Conservation (phyloP, 2,888 invertebrate genomes). For the Hydropsyche betteni region DNA sequence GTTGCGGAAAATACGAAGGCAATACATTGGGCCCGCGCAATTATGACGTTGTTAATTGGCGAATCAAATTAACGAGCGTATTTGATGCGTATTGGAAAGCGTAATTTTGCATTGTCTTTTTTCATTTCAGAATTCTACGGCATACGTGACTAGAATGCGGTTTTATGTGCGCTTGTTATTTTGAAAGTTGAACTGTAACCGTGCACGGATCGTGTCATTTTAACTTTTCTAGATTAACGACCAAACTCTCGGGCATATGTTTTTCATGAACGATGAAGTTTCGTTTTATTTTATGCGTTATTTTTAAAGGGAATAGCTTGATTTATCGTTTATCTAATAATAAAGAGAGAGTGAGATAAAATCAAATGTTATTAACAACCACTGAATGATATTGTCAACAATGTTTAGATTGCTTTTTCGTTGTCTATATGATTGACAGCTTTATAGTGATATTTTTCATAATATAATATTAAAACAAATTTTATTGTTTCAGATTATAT, state of each 20-base stretch:
- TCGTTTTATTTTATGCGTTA: not conserved
- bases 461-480: not conserved
- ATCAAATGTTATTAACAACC: not conserved
- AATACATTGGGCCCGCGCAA: too few relatives aligned
- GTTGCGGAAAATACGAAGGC: too few relatives aligned
- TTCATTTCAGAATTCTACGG: too few relatives aligned
- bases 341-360: not conserved
- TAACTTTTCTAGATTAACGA: constrained; percentile 6
- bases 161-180: not conserved
- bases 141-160: too few relatives aligned
- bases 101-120: too few relatives aligned
- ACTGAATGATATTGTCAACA: too few relatives aligned
- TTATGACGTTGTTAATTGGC: too few relatives aligned
- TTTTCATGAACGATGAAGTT: not conserved
- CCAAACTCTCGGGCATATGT: not conserved
- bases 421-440: not conserved
- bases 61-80: too few relatives aligned
- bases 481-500: constrained; percentile 10
- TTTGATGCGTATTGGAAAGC: too few relatives aligned
- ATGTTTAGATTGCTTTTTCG: too few relatives aligned
- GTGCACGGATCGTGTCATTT: not conserved
- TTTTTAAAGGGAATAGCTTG: not conserved
- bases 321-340: too few relatives aligned
- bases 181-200: constrained; percentile 1
- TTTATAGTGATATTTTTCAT: not conserved